Conservation (phyloP, 2,888 invertebrate species). For the Amphipoea lucens region DNA sequence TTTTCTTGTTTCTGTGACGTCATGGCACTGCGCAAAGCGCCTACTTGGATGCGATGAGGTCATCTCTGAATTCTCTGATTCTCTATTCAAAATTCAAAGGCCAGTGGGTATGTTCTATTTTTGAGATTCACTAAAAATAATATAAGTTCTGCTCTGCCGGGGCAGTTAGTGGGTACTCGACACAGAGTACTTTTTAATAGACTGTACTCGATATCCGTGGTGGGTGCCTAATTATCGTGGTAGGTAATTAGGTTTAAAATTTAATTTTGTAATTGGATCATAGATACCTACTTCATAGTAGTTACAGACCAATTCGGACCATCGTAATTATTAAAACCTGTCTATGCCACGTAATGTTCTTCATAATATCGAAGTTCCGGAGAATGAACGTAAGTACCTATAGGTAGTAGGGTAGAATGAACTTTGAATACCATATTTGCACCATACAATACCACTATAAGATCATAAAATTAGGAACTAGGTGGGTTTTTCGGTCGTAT, state of each 20-base stretch:
- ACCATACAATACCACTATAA: too few relatives aligned
- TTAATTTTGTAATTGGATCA: not conserved
- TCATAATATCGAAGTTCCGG: too few relatives aligned
- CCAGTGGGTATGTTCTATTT: constrained; percentile 21
- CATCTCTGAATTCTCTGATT: constrained; percentile 24
- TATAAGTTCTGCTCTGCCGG: not conserved
- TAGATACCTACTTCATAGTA: not conserved
- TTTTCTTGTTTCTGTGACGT: constrained; percentile 25
- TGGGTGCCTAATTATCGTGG: not conserved
- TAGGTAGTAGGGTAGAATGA: not conserved
- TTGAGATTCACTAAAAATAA: constrained; percentile 19
- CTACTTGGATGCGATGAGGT: constrained; percentile 26
- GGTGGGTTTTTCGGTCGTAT: too few relatives aligned
- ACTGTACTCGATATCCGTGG: too few relatives aligned
- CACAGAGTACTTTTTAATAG: too few relatives aligned
- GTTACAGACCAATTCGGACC: not conserved
- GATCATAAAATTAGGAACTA: not conserved
- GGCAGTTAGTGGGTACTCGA: not conserved
- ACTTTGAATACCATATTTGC: not conserved
- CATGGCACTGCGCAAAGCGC: constrained; percentile 5
- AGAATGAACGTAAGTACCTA: not conserved
- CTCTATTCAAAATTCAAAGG: not conserved
- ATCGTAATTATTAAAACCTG: not conserved
- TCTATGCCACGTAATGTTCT: too few relatives aligned
- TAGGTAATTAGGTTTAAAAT: not conserved